Evolutionary conservation across 2,888 invertebrate genomes (phyloP).

Genomic region (Pyrgus malvae): DNA sequence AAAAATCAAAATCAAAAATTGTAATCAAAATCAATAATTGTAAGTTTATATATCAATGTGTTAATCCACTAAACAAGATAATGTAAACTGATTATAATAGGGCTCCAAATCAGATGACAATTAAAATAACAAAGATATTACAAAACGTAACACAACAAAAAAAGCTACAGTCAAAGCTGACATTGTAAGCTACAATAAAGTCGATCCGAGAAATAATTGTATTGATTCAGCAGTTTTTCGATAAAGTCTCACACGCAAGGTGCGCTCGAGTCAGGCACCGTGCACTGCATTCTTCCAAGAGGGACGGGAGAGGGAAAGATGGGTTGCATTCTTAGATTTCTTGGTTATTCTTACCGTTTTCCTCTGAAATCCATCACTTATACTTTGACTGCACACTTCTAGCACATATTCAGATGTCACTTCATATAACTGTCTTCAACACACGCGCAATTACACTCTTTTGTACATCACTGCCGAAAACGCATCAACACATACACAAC

Average conservation of each 20-base stretch:
- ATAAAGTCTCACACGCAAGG: conserved; percentile 51
- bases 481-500: conserved; percentile 51
- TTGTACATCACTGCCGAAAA: conserved; percentile 68
- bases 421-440: conserved; percentile 48
- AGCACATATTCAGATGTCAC: conserved; percentile 56
- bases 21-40: too few relatives aligned
- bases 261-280: conserved; percentile 66
- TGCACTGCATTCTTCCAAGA: conserved; percentile 75
- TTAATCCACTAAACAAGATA: too few relatives aligned
- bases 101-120: too few relatives aligned
- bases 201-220: conserved; percentile 20
- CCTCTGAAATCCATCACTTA: conserved; percentile 39
- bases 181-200: conserved; percentile 9
- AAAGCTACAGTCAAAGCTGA: neutral
- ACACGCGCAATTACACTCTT: conserved; percentile 52
- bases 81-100: too few relatives aligned
- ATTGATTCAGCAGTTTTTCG: conserved; percentile 39
- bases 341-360: conserved; percentile 71
- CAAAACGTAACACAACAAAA: too few relatives aligned
- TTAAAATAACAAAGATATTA: too few relatives aligned
- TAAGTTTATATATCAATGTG: too few relatives aligned
- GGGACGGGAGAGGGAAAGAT: conserved; percentile 69
- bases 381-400: conserved; percentile 31
- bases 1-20: too few relatives aligned
- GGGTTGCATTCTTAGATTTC: conserved; percentile 74